Evolutionary conservation across 2,888 invertebrate genomes (phyloP), one percentile per base, ranked within the genome.

Genomic region (Odontocolon sp.): DNA sequence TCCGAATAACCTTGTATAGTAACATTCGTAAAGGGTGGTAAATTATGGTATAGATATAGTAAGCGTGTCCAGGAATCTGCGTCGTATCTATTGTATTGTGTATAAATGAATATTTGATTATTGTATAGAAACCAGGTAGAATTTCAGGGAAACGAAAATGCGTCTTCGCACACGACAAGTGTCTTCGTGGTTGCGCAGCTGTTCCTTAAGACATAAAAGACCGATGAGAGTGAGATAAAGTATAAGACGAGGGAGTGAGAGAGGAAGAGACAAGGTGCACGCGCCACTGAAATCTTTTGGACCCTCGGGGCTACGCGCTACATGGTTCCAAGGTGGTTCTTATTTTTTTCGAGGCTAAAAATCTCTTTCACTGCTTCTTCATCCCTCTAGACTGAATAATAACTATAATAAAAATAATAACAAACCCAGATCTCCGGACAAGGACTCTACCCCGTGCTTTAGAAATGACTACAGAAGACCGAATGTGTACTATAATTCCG

Each of bases 401-500:
- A 57, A 64, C 26, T 42, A 42, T 57, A 47, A 61, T 63, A 56
- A 54, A 56, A 42, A 68, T 31, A 36, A 63, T 18, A 31, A 47
- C 54, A 54, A 47, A 54, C 56, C 31, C 36, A 8, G 3, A 50
- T n/a, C 18, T 26, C 40, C 57, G 23, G n/a, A 11, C 36, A 16
- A 59, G 14, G 14, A 14, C 38, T 68, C 50, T 28, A 52, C 50
- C 31, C 57, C 38, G 42, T 11, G 11, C 28, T 18, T 18, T 31
- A 36, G 47, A 11, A 42, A 50, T 31, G 54, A 28, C 31, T 33
- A 68, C n/a, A n/a, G n/a, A n/a, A n/a, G n/a, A n/a, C n/a, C n/a
- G n/a, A n/a, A n/a, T n/a, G n/a, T n/a, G 45, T 54, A 21, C 66
- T 59, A 77, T 76, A 79, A 80, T 80, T 80, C 74, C 63, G 38